These are phyloP conservation scores for Heliconius cydno DNA, from an alignment of 2,888 invertebrate species.

Conservation along the genomic window DNA sequence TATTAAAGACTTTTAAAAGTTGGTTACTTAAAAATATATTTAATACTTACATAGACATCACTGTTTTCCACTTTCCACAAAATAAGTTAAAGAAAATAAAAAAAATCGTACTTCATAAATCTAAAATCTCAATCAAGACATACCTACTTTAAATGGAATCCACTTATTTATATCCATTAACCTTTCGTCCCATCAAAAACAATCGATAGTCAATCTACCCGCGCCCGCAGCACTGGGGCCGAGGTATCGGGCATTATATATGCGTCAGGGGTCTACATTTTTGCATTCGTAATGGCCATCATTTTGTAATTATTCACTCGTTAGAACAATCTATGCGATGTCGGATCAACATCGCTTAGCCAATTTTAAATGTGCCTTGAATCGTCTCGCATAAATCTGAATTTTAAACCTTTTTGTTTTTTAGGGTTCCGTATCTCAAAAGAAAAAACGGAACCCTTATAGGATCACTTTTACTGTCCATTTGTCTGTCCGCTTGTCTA, in stretches of 20 bases:
- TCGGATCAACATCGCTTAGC: slow-evolving; percentile 52
- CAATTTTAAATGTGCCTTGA: slow-evolving; percentile 60
- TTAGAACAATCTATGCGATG: slow-evolving; percentile 71
- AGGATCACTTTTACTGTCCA: too few relatives aligned
- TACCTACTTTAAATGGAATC: slow-evolving; percentile 20
- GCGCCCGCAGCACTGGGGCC: slow-evolving; percentile 45
- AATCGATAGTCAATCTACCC: slow-evolving; percentile 50
- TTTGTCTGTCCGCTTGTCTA: too few relatives aligned
- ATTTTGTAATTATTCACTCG: slow-evolving; percentile 81
- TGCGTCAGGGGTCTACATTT: slow-evolving; percentile 76
- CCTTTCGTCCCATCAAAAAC: slow-evolving; percentile 43
- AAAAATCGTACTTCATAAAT: neutral
- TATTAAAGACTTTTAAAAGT: neutral
- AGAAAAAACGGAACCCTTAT: neutral
- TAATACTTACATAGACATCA: too few relatives aligned
- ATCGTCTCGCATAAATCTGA: slow-evolving; percentile 52
- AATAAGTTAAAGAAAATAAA: neutral
- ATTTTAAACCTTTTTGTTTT: slow-evolving; percentile 2
- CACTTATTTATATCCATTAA: slow-evolving; percentile 37
- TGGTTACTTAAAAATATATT: too few relatives aligned
- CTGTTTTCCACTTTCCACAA: too few relatives aligned
- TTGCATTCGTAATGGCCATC: slow-evolving; percentile 81
- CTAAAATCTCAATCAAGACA: neutral
- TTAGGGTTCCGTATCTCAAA: neutral
- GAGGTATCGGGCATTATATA: slow-evolving; percentile 64